Base-by-base conservation (phyloP, 2,888 invertebrate species). In the Drosophila anomelani region DNA sequence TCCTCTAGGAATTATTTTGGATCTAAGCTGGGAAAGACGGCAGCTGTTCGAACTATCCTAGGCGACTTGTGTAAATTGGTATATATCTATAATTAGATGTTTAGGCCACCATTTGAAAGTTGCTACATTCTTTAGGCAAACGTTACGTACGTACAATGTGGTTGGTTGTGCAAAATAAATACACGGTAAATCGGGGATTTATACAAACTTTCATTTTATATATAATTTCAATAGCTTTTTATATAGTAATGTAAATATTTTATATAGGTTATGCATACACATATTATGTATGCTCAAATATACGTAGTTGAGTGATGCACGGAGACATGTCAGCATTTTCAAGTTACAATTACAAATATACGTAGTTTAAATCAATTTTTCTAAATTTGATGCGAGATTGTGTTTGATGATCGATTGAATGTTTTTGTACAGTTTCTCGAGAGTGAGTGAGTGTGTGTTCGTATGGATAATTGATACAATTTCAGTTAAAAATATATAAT, bases 281-380 rank as follows among this genome's bases (percentile, higher is more conserved):
- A 51, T 68, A 74, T 57, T 39, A 13, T 60, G 54, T 67, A 47
- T 60, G 29, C 43, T 41, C 38, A 58, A 47, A 72, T 71, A 87
- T 85, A 51, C 34, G 51, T 51, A 83, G 80, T 87, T 83, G 87
- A 84, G 85, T 83, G 84, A 83, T 85, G 83, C 88, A 81, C 82
- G 81, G 72, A 80, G 78, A 83, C 75, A 67, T 73, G 75, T 79
- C 79, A 87, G 88, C 88, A 83, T 87, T 85, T 57, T 67, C 55
- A 56, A 76, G 75, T 80, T 75, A 76, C 79, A 75, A 36, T 51
- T 51, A 34, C 32, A 47, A 32, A 32, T 17, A n/a, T 47, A 68
- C 56, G 76, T 78, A 68, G 41, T 55, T 75, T 79, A 72, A 63
- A 63, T 63, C 70, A 87, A 82, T 88, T 84, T 88, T 51, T 56